These are phyloP conservation scores for Akabosia matsudoensis DNA, from an alignment of 1,140 invertebrate genomes.

Conservation along the genomic window DNA sequence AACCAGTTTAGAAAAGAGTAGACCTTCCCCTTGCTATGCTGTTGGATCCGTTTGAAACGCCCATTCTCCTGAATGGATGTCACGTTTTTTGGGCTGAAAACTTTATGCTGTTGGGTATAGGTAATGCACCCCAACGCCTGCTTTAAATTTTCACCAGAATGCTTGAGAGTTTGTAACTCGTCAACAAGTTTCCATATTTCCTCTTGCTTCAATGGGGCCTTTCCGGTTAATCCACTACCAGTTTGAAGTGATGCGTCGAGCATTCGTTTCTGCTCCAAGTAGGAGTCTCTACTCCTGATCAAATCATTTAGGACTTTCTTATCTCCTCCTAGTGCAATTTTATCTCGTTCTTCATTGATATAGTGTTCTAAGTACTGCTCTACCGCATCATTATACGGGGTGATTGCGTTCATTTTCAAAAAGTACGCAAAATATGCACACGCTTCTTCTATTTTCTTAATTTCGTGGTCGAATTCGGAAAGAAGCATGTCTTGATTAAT, in stretches of 20 bases:
- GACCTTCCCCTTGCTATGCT: too few species aligned
- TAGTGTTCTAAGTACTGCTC: slow-evolving; percentile 1
- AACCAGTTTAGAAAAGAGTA: too few species aligned
- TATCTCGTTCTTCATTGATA: background rate
- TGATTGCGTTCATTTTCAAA: background rate
- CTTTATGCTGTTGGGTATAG: too few species aligned
- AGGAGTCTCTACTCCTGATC: too few species aligned
- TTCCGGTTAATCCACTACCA: background rate
- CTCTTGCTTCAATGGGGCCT: background rate
- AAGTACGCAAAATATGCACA: background rate
- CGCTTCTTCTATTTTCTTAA: background rate
- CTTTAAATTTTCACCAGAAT: background rate
- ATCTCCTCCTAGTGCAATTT: background rate
- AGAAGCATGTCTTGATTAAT: background rate
- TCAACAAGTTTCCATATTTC: background rate
- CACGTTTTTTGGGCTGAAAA: too few species aligned
- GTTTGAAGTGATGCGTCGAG: background rate
- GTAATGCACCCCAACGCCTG: background rate
- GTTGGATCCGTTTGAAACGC: too few species aligned
- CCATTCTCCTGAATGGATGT: too few species aligned
- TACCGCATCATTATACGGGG: slow-evolving; percentile 8
- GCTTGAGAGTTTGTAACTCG: background rate
- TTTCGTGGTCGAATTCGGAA: background rate
- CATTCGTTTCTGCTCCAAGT: too few species aligned
- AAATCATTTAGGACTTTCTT: background rate